Conservation (phyloP, 2,113 vertebrate genomes). For the Nothoprocta perdicaria region DNA sequence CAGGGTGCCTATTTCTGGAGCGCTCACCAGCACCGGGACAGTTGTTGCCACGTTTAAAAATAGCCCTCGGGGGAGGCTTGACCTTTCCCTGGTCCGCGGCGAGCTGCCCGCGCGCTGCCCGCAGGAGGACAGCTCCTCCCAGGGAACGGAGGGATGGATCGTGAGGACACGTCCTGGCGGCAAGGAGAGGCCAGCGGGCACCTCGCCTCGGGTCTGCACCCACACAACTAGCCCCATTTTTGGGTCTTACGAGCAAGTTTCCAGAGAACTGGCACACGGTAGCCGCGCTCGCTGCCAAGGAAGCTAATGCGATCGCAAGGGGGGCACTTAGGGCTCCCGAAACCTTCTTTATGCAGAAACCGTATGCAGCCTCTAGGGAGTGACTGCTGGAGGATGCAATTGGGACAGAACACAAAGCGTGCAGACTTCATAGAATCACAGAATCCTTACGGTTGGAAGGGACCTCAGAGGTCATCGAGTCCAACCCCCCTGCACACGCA, state of each 20-base stretch:
- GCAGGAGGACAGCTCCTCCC: neutral
- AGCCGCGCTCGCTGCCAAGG: neutral
- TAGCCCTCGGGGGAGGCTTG: conserved; percentile 62
- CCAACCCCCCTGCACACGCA: too few relatives aligned
- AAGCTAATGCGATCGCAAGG: too few relatives aligned
- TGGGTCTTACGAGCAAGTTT: neutral
- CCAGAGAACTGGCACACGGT: fast-evolving
- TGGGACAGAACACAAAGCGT: neutral
- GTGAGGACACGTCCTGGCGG: neutral
- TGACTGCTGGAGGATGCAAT: neutral
- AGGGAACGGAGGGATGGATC: neutral
- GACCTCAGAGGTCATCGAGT: too few relatives aligned
- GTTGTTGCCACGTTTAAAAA: conserved; percentile 78
- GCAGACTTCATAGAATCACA: too few relatives aligned
- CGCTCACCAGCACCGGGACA: conserved; percentile 1
- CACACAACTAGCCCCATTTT: fast-evolving
- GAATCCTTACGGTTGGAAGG: too few relatives aligned
- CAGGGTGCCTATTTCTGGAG: neutral
- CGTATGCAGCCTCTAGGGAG: neutral
- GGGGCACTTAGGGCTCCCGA: too few relatives aligned
- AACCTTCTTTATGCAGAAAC: too few relatives aligned
- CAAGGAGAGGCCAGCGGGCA: neutral
- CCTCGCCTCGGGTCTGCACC: neutral
- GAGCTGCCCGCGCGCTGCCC: conserved; percentile 37
- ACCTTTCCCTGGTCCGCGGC: conserved; percentile 59